phyloP scores from a whole-genome alignment of 2,113 vertebrate genomes.

The Chionis minor region DNA sequence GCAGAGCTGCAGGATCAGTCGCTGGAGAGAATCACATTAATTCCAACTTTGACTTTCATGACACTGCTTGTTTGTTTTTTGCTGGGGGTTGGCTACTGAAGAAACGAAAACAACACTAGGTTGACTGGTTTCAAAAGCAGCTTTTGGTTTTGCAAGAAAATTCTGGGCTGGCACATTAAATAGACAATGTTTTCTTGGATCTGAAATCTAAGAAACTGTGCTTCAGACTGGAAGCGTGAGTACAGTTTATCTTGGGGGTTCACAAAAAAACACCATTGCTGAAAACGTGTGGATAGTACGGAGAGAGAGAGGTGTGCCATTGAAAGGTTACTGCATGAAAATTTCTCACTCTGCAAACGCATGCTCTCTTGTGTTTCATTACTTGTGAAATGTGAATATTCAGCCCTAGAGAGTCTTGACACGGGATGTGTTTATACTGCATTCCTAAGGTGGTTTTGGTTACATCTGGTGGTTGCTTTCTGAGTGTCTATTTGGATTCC shows the following conservation, averaged over 20 bases:
- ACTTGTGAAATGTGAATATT: neutral
- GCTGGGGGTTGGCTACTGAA: neutral
- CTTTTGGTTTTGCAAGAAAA: conserved; percentile 12
- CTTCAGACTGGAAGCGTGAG: neutral
- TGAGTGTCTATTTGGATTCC: conserved; percentile 29
- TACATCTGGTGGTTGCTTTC: conserved; percentile 5
- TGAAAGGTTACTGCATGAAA: neutral
- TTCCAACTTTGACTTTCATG: conserved; percentile 34
- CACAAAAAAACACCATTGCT: neutral
- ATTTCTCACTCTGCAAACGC: conserved; percentile 9
- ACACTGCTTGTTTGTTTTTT: conserved; percentile 40
- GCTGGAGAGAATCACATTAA: neutral
- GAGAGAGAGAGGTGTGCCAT: neutral
- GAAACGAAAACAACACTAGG: neutral
- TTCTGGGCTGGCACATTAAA: neutral
- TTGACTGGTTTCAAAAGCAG: neutral
- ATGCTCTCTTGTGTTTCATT: conserved; percentile 14
- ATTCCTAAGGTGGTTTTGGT: neutral
- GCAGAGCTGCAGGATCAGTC: conserved; percentile 20
- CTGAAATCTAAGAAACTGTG: conserved; percentile 7
- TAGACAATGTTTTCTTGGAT: neutral
- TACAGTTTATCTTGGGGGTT: neutral
- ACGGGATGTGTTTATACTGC: neutral
- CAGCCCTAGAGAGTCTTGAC: neutral
- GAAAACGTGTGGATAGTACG: neutral